A percentile compares a stretch with the other conserved stretches of the same genome.
These are phyloP conservation scores for Ctenoplectra terminalis DNA, from an alignment of 1,140 invertebrate species.

Conservation along the genomic window DNA sequence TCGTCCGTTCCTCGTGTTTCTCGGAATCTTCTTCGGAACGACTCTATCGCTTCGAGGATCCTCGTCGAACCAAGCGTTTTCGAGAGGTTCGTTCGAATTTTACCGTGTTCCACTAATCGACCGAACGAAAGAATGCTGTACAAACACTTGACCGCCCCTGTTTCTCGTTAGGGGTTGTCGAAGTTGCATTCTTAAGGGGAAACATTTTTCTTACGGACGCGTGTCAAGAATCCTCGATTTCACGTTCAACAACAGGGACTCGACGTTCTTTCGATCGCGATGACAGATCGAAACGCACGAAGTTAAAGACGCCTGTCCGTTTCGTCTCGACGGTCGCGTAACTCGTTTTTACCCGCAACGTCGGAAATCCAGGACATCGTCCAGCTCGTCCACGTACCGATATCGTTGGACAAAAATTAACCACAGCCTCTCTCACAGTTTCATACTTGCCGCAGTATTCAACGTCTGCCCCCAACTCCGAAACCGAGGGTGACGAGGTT, in stretches of 20 bases:
- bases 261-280: too few species aligned
- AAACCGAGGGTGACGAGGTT: constrained; percentile 30
- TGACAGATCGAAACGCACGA: not conserved
- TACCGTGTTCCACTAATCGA: not conserved
- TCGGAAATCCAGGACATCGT: constrained; percentile 8
- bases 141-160: not conserved
- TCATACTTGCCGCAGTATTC: constrained; percentile 2
- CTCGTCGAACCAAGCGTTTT: not conserved
- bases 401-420: constrained; percentile 22
- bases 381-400: not conserved
- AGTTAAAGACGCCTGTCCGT: not conserved
- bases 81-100: constrained; percentile 15
- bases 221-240: too few species aligned
- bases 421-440: constrained; percentile 17
- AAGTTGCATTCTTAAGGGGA: not conserved
- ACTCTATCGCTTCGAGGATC: constrained; percentile 3
- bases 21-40: not conserved
- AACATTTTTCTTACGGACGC: not conserved
- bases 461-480: too few species aligned
- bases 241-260: not conserved
- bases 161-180: not conserved
- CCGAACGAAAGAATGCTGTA: not conserved
- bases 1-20: constrained; percentile 2
- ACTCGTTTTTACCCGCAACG: not conserved
- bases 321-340: too few species aligned